phyloP scores from a whole-genome alignment of 2,888 invertebrate genomes.

The Drosophila infuscata region DNA sequence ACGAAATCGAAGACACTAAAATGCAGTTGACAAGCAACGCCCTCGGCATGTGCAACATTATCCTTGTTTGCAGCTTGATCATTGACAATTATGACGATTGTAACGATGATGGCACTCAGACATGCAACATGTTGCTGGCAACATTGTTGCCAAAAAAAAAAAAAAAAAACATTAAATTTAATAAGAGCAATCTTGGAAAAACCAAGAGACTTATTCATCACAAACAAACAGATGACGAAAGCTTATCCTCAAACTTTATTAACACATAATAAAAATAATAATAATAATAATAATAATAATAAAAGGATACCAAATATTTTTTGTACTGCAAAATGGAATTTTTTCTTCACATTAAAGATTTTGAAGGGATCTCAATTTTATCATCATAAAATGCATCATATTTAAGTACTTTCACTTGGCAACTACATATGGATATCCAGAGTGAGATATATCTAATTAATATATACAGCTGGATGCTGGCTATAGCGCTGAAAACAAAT shows the following conservation, averaged over 20 bases:
- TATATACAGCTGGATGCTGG: background rate
- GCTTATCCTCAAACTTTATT: background rate
- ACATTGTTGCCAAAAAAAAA: conserved; percentile 43
- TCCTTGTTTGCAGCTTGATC: conserved; percentile 53
- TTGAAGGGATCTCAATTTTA: background rate
- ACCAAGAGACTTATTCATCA: background rate
- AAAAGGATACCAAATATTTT: background rate
- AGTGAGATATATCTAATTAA: background rate
- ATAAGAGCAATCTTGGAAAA: background rate
- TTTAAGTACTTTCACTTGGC: background rate
- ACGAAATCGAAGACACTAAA: conserved; percentile 69
- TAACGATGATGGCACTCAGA: conserved; percentile 1
- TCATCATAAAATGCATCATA: background rate
- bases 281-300: background rate
- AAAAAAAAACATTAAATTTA: conserved; percentile 3
- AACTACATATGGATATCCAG: background rate
- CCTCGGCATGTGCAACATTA: conserved; percentile 73
- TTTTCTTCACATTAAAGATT: background rate
- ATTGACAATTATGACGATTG: conserved; percentile 42
- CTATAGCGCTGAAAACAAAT: background rate
- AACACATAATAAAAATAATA: background rate
- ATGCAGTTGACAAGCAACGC: conserved; percentile 71
- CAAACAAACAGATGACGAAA: background rate
- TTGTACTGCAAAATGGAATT: background rate
- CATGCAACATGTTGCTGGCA: conserved; percentile 35